These are phyloP conservation scores for Oryzias dopingdopingensis DNA, from an alignment of 2,797 vertebrate species.

Conservation along the genomic window DNA sequence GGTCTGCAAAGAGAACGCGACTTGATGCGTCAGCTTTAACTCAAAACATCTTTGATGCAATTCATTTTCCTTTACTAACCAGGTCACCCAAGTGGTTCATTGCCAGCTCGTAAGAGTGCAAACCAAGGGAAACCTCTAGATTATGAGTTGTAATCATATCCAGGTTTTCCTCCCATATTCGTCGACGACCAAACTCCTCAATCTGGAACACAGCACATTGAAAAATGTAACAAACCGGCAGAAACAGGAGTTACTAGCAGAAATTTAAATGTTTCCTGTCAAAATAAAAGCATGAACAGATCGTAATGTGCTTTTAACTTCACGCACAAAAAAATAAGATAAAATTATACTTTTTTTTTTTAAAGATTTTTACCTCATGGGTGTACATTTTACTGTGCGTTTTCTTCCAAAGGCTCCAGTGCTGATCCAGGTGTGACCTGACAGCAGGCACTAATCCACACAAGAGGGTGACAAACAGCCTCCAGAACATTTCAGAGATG, in stretches of 20 bases:
- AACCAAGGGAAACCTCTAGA: conserved; percentile 55
- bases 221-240: no score
- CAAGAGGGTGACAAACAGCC: conserved; percentile 37
- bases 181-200: conserved; percentile 58
- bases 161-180: conserved; percentile 67
- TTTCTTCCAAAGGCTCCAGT: conserved; percentile 83
- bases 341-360: no score
- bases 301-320: no score
- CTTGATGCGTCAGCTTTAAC: background rate
- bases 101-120: conserved; percentile 65
- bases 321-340: no score
- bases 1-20: conserved; percentile 34
- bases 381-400: conserved; percentile 72
- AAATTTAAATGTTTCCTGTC: no score
- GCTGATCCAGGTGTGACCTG: conserved; percentile 58
- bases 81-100: conserved; percentile 72
- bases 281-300: no score
- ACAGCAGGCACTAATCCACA: conserved; percentile 33
- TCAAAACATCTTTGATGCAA: background rate
- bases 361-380: conserved; percentile 56
- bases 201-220: conserved; percentile 32
- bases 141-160: conserved; percentile 70
- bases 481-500: conserved; percentile 35
- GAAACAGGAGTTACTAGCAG: no score
- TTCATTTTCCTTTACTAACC: conserved; percentile 29